phyloP scores from a whole-genome alignment of 1,140 invertebrate genomes.

The Papilio glaucus region DNA sequence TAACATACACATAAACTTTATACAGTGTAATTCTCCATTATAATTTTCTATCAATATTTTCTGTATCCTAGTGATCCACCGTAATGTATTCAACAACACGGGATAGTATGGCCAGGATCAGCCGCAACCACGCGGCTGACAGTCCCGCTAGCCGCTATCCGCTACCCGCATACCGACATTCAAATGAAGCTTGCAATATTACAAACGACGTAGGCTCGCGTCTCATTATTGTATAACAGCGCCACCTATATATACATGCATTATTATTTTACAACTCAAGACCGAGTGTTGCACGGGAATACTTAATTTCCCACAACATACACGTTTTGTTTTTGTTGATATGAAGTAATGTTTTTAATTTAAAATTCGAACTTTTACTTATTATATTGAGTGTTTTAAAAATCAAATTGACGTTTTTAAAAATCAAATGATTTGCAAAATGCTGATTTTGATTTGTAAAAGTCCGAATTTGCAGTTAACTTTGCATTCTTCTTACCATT shows the following conservation, averaged over 20 bases:
- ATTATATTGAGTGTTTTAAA: too few species aligned
- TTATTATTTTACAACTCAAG: neutral
- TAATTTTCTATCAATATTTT: too few species aligned
- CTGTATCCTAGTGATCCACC: neutral
- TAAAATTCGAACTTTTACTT: too few species aligned
- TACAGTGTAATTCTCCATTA: too few species aligned
- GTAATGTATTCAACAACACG: conserved; percentile 33
- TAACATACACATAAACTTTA: too few species aligned
- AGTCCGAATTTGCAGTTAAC: too few species aligned
- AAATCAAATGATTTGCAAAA: too few species aligned
- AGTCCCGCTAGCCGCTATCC: conserved; percentile 25
- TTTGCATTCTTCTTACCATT: too few species aligned
- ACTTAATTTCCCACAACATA: neutral
- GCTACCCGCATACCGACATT: conserved; percentile 20
- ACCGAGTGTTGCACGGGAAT: neutral
- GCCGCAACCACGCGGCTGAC: conserved; percentile 42
- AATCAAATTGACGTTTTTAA: too few species aligned
- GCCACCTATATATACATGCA: neutral
- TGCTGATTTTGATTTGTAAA: too few species aligned
- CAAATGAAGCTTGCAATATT: conserved; percentile 6
- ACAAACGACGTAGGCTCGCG: neutral
- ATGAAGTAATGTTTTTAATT: too few species aligned
- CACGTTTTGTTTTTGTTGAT: neutral
- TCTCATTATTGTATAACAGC: neutral
- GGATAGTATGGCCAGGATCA: conserved; percentile 40